Evolutionary conservation across 2,113 vertebrate species (phyloP).

Genomic region (Pygathrix nemaeus): DNA sequence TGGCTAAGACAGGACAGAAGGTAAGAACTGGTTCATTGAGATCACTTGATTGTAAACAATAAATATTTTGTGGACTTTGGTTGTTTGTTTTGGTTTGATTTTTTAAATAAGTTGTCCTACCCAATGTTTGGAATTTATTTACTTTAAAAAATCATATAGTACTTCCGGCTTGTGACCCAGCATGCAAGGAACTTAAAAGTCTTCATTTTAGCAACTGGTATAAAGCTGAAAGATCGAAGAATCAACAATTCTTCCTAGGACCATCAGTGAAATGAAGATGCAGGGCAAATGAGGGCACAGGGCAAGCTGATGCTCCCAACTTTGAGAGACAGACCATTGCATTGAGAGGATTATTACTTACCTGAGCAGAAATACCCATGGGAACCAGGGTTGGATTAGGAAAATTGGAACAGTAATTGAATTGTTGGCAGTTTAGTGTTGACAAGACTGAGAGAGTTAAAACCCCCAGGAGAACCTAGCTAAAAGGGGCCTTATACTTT

Average conservation of each 20-base stretch:
- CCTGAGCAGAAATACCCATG: neutral
- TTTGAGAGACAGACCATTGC: neutral
- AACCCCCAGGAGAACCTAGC: neutral
- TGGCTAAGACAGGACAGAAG: neutral
- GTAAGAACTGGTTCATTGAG: neutral
- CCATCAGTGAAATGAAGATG: no score
- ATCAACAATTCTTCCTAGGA: neutral
- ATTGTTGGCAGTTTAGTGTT: no score
- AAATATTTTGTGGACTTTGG: neutral
- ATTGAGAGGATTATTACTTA: neutral
- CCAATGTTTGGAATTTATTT: neutral
- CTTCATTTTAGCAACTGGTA: neutral
- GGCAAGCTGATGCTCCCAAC: neutral
- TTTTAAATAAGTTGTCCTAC: neutral
- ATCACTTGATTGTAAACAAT: neutral
- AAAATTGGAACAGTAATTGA: neutral
- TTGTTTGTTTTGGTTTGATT: neutral
- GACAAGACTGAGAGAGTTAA: neutral
- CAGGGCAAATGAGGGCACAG: neutral
- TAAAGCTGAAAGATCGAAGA: neutral
- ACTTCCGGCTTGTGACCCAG: neutral
- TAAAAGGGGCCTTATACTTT: neutral
- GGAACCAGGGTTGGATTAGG: neutral
- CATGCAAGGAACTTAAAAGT: neutral
- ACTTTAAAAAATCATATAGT: neutral